Evolutionary conservation across 1,140 invertebrate genomes (phyloP), one percentile per base, ranked within the genome.

Genomic region (Drusus annulatus): DNA sequence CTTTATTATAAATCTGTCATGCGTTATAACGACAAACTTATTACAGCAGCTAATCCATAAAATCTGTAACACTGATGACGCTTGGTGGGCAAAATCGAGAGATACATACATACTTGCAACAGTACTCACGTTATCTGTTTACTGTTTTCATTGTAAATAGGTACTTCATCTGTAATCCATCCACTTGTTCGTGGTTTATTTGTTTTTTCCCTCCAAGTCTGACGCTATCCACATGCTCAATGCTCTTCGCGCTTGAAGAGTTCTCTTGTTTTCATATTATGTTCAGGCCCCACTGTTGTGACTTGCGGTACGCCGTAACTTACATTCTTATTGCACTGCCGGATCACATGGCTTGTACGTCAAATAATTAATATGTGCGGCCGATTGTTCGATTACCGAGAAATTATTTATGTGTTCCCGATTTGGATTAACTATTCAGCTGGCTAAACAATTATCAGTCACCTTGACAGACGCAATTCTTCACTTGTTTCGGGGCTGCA

Each of bases 341-440:
- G 19, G 23, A 65, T 65, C 62, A 65, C 62, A 28, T 65, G 21
- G 28, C 36, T 45, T 10, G 36, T 45, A 45, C 36, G 36, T 45
- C 36, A 45, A 45, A 45, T 13, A 31, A 65, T 28, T 65, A 65
- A 65, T 25, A 65, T 65, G 25, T 25, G 62, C 28, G 28, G 15
- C 10, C 62, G 25, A 65, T 65, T 65, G 62, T 65, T 65, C 25
- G 62, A 65, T 65, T 65, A 65, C 62, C 7, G 62, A 65, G 62
- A 65, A 65, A 65, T 65, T 28, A 60, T 60, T 8, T 65, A 65
- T 28, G 62, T 60, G 28, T 65, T 65, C 62, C 62, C 62, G 23
- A 25, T 65, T 28, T 16, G 62, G 23, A 10, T 3, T 4, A 25
- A 28, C 62, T 65, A 65, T 25, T 25, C 23, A 28, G 25, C 10